Base-by-base conservation (phyloP, 1,140 invertebrate genomes). In the Teleogryllus occipitalis region DNA sequence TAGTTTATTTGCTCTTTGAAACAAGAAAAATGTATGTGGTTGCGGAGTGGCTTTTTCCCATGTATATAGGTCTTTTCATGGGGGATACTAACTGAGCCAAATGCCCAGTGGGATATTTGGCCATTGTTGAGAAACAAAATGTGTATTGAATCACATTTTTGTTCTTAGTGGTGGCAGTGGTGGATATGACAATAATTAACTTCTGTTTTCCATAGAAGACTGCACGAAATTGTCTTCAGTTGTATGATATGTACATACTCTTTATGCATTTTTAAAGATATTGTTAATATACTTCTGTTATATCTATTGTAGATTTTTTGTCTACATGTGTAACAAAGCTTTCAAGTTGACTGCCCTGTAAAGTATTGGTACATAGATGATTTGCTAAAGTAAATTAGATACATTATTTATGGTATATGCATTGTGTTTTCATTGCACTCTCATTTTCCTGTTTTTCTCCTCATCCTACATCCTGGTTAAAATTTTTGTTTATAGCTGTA, bases 311-410 rank as follows among this genome's bases (percentile, higher is more conserved):
- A 49, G n/a, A 77, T 48, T 77, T 48, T 48, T 77, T 47, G 73
- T 78, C 73, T 27, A 79, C 73, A 75, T 80, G 76, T 77, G 80
- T 79, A 46, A 74, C 27, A 54, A 77, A 77, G 48, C 47, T 77
- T 46, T 48, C 48, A 22, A 77, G n/a, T 48, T 77, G 47, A 48
- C 76, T 48, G 18, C 76, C n/a, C 47, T 77, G 76, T 77, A 77
- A 80, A 80, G 75, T 80, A 80, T 79, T 79, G 78, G 22, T 73
- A 65, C 47, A 73, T 65, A 78, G 78, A 3, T 49, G n/a, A 76
- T 76, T 27, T 47, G 73, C 47, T 39, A 76, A 80, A 54, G 54
- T 54, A 80, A 74, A 65, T n/a, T 74, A 78, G 76, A 80, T n/a
- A 76, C 76, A 76, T 80, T 77, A 77, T 77, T 77, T 77, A 77